These are phyloP conservation scores for Kryptolebias marmoratus DNA, from an alignment of 2,113 vertebrate species.

Conservation along the genomic window DNA sequence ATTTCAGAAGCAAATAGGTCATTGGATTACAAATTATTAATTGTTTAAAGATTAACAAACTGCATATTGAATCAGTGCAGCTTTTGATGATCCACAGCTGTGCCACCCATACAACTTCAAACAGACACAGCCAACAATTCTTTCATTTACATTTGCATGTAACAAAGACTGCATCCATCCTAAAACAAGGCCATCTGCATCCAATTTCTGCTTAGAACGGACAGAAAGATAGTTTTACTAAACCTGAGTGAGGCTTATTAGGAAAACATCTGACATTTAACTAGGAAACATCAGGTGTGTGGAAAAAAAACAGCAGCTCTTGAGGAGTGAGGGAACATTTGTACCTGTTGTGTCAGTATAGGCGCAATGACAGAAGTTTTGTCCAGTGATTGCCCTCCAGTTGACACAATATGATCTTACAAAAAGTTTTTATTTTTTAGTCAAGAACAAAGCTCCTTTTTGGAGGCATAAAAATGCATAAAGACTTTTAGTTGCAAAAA, in stretches of 20 bases:
- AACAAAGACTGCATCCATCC: slow-evolving; percentile 39
- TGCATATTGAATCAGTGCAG: slow-evolving; percentile 69
- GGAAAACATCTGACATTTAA: slow-evolving; percentile 25
- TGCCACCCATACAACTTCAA: slow-evolving; percentile 65
- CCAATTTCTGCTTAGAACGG: slow-evolving; percentile 26
- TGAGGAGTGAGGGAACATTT: slow-evolving; percentile 3
- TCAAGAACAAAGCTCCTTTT: background rate
- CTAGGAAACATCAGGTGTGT: slow-evolving; percentile 32
- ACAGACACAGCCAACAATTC: slow-evolving; percentile 50
- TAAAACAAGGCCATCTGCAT: slow-evolving; percentile 26
- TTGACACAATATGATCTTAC: background rate
- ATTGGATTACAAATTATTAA: slow-evolving; percentile 80
- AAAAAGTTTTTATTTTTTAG: background rate
- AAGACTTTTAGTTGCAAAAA: background rate
- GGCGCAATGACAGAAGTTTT: slow-evolving; percentile 30
- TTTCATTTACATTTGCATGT: slow-evolving; percentile 63
- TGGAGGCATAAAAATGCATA: background rate
- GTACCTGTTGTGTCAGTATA: slow-evolving; percentile 4
- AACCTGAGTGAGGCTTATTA: slow-evolving; percentile 24
- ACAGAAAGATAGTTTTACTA: slow-evolving; percentile 18
- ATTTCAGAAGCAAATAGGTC: slow-evolving; percentile 73
- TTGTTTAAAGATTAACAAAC: slow-evolving; percentile 75
- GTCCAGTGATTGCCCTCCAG: background rate
- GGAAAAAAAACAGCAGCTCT: slow-evolving; percentile 31
- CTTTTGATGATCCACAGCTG: slow-evolving; percentile 69